Evolutionary conservation across 2,113 vertebrate species (phyloP).

Genomic region (Chaetodon auriga): DNA sequence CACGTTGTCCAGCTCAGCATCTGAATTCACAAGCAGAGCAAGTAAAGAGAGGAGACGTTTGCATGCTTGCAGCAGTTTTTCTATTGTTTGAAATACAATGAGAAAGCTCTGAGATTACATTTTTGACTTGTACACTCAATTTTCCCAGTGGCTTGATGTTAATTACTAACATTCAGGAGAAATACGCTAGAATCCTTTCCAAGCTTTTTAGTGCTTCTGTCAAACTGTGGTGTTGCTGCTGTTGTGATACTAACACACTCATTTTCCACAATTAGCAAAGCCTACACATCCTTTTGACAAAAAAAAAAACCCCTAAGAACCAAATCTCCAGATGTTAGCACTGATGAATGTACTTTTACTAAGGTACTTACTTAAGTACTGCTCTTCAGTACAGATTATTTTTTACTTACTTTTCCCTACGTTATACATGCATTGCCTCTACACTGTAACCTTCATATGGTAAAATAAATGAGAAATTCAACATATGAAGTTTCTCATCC

Average conservation of each 20-base stretch:
- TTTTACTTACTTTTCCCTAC: too few species aligned
- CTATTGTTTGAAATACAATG: constrained; percentile 40
- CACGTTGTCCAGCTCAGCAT: constrained; percentile 69
- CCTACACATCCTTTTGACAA: constrained; percentile 11
- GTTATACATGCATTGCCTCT: too few species aligned
- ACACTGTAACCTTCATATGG: too few species aligned
- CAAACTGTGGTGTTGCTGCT: constrained; percentile 44
- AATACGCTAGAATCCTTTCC: constrained; percentile 35
- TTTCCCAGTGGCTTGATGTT: constrained; percentile 51
- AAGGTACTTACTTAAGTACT: too few species aligned
- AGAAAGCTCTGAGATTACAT: constrained; percentile 39
- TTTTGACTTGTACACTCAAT: constrained; percentile 29
- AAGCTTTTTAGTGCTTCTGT: constrained; percentile 31
- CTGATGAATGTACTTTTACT: neutral
- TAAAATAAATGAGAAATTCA: too few species aligned
- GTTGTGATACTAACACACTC: constrained; percentile 31
- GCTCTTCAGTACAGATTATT: too few species aligned
- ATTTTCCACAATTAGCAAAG: constrained; percentile 39
- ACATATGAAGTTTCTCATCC: too few species aligned
- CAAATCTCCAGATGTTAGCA: constrained; percentile 18
- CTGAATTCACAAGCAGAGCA: constrained; percentile 48
- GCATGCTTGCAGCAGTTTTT: constrained; percentile 19
- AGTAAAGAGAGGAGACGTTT: neutral
- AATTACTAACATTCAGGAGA: constrained; percentile 56
- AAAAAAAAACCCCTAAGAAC: neutral